Conservation (phyloP, 1,140 invertebrate species). For the Nomia melanderi region DNA sequence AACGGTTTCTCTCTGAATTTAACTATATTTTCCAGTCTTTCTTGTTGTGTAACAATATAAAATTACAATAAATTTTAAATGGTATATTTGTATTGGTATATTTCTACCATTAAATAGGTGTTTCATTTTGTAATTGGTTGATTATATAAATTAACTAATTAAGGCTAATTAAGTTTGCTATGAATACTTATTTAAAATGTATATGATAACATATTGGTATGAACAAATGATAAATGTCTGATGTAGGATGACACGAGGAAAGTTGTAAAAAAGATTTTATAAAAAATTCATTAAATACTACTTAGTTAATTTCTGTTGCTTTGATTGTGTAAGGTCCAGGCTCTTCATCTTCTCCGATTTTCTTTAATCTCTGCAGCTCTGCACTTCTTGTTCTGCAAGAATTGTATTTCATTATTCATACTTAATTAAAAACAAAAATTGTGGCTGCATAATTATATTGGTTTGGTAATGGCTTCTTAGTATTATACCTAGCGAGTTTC, state of each 20-base stretch:
- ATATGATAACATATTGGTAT: constrained; percentile 1
- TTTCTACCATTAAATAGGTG: neutral
- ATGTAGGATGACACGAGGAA: constrained; percentile 10
- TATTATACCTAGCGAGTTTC: constrained; percentile 67
- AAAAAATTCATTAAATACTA: constrained; percentile 1
- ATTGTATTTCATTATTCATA: constrained; percentile 1
- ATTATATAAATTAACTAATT: neutral
- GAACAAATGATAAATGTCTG: constrained; percentile 13
- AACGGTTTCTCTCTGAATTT: neutral
- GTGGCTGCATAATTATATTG: neutral
- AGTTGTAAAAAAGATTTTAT: constrained; percentile 33
- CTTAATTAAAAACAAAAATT: neutral
- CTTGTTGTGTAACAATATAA: neutral
- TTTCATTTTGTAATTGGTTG: neutral
- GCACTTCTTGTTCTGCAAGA: constrained; percentile 65
- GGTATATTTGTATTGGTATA: neutral
- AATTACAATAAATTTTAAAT: constrained; percentile 12
- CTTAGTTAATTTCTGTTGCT: constrained; percentile 74
- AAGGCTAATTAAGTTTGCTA: neutral
- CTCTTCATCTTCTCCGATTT: constrained; percentile 69
- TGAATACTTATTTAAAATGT: constrained; percentile 1
- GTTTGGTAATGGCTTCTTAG: neutral
- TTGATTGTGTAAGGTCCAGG: constrained; percentile 55
- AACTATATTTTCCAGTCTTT: constrained; percentile 7
- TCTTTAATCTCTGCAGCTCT: constrained; percentile 74